Evolutionary conservation across 2,888 invertebrate species (phyloP).

Genomic region (Cosmia trapezina): DNA sequence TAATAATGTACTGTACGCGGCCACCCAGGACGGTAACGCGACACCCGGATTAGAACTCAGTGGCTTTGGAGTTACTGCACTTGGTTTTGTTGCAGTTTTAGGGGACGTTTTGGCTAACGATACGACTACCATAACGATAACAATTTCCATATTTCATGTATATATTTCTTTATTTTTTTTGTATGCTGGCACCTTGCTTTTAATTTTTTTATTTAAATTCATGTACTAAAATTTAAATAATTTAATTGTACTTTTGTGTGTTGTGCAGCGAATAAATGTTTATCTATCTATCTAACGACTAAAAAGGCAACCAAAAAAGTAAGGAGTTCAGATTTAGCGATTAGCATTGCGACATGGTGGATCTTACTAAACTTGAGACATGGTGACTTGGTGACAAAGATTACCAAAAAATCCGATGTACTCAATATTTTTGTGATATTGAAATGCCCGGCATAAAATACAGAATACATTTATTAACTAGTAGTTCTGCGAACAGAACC

Average conservation of each 20-base stretch:
- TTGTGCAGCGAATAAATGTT: no score
- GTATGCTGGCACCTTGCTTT: no score
- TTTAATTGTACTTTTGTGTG: no score
- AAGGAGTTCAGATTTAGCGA: neutral
- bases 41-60: slow-evolving; percentile 81
- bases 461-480: neutral
- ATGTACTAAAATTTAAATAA: no score
- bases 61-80: slow-evolving; percentile 64
- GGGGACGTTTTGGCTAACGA: neutral
- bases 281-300: no score
- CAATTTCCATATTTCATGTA: no score
- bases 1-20: slow-evolving; percentile 75
- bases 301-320: neutral
- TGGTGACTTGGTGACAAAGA: neutral
- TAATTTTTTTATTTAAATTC: no score
- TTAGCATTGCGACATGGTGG: neutral
- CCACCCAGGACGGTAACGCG: slow-evolving; percentile 86
- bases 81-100: slow-evolving; percentile 33
- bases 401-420: no score
- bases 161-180: no score
- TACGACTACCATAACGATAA: no score
- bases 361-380: neutral
- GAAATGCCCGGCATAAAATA: neutral
- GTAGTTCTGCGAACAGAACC: no score
- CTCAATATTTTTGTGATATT: neutral